Evolutionary conservation across 2,113 vertebrate genomes (phyloP).

Genomic region (Nipponia nippon): DNA sequence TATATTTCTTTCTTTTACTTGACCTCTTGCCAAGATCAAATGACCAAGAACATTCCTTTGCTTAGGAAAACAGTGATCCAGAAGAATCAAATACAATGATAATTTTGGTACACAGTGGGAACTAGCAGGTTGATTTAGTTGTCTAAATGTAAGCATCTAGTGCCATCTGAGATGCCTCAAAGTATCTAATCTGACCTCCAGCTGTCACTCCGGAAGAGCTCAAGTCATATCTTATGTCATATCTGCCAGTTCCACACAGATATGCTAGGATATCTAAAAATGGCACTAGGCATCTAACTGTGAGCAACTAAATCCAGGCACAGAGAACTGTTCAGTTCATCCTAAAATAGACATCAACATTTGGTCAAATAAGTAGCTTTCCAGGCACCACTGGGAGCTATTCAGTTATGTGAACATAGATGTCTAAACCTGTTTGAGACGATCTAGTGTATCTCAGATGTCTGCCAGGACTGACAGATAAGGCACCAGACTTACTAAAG

Average conservation of each 20-base stretch:
- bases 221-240: not conserved
- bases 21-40: not conserved
- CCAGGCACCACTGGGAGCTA: not conserved
- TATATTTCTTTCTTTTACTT: not conserved
- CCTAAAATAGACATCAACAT: slow-evolving; percentile 5
- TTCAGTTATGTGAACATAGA: not conserved
- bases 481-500: not conserved
- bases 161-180: not conserved
- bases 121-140: not conserved
- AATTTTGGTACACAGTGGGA: not conserved
- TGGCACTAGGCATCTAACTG: not conserved
- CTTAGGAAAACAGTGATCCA: not conserved
- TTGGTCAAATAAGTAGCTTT: not conserved
- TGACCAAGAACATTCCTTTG: not conserved
- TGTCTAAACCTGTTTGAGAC: not conserved
- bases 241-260: not conserved
- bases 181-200: not conserved
- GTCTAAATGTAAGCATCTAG: not conserved
- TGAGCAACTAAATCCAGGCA: not conserved
- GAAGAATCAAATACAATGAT: not conserved
- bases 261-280: not conserved
- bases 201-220: not conserved
- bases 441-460: not conserved
- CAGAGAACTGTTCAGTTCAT: not conserved
- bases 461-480: not conserved